phyloP scores from a whole-genome alignment of 2,797 vertebrate genomes.

The Sebastes jordani region DNA sequence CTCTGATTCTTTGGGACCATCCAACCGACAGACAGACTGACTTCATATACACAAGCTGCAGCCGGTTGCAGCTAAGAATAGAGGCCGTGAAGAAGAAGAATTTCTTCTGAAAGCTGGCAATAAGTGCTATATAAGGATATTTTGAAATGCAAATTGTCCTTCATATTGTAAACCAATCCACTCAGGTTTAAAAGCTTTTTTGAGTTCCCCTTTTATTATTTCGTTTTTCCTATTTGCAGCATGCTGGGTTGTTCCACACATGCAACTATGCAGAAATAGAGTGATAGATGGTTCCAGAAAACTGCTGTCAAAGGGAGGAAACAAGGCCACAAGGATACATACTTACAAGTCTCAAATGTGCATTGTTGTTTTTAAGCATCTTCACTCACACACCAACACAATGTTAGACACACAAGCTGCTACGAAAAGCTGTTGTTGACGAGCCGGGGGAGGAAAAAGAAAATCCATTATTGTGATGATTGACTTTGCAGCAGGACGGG shows the following conservation, averaged over 20 bases:
- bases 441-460: not conserved
- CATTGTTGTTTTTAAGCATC: conserved; percentile 10
- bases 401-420: not conserved
- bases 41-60: not conserved
- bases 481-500: conserved; percentile 21
- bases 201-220: not conserved
- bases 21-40: not conserved
- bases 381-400: not conserved
- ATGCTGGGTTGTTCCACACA: not conserved
- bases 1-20: not conserved
- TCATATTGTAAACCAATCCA: not conserved
- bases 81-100: not conserved
- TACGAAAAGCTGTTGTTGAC: not conserved
- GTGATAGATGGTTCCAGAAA: not conserved
- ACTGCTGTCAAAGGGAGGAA: not conserved
- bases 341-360: not conserved
- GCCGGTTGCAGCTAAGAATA: conserved; percentile 17
- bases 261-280: not conserved
- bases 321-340: not conserved
- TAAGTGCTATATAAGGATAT: conserved; percentile 3
- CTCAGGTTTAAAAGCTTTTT: not conserved
- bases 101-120: conserved; percentile 2
- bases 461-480: conserved; percentile 10
- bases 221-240: not conserved
- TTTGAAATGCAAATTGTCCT: conserved; percentile 22